Conservation (phyloP, 1,140 invertebrate genomes). For the Radopholus similis region DNA sequence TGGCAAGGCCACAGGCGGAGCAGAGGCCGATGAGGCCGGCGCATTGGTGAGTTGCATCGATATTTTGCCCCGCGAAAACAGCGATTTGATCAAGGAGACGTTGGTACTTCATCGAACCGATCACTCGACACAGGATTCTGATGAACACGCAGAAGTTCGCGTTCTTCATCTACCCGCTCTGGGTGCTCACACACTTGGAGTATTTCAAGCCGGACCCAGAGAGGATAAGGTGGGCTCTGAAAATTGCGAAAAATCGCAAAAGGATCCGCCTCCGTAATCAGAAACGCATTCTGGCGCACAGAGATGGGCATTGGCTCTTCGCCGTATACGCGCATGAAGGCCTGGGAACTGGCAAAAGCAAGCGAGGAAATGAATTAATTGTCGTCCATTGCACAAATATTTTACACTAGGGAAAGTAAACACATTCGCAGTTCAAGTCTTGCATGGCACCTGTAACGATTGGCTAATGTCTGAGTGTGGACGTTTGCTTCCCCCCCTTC, state of each 20-base stretch:
- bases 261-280: too few species aligned
- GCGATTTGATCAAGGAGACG: too few species aligned
- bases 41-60: too few species aligned
- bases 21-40: too few species aligned
- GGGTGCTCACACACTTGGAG: constrained; percentile 13
- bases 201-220: constrained; percentile 11
- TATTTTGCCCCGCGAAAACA: too few species aligned
- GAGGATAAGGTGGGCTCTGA: neutral
- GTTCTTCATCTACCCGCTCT: constrained; percentile 12
- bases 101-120: neutral
- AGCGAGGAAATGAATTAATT: neutral
- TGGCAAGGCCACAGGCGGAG: too few species aligned
- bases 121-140: neutral
- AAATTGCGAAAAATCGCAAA: too few species aligned
- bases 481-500: neutral
- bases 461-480: neutral
- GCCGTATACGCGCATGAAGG: neutral
- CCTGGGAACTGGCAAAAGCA: neutral
- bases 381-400: neutral
- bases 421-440: neutral
- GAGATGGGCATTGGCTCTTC: neutral
- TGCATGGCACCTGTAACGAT: neutral
- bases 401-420: too few species aligned
- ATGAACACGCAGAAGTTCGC: neutral
- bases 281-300: neutral